Percentiles rank a stretch among this genome's conserved stretches.
Conservation (phyloP, 1,140 invertebrate genomes). For the Drosophila tropicalis region DNA sequence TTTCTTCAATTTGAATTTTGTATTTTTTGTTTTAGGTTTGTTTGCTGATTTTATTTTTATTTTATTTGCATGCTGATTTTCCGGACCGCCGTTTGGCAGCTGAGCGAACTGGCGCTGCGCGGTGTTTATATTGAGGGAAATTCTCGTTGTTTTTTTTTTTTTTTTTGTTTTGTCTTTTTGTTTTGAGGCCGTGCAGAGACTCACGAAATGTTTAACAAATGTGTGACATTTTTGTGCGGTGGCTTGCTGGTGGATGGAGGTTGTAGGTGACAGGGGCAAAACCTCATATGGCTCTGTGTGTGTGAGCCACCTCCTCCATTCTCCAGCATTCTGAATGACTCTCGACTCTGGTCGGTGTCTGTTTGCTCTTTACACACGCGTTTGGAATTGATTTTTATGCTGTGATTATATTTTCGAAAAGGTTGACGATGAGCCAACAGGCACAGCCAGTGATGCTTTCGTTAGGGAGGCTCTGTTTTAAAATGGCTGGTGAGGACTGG, state of each 20-base stretch:
- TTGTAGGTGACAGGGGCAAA: constrained; percentile 12
- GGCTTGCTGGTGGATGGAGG: constrained; percentile 37
- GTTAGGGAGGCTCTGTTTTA: constrained; percentile 11
- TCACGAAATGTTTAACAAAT: constrained; percentile 79
- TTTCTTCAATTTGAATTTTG: not conserved
- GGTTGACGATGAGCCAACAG: constrained; percentile 69
- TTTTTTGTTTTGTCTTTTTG: too few species aligned
- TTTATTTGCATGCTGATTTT: constrained; percentile 80
- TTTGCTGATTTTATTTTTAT: constrained; percentile 72
- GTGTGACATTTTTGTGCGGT: constrained; percentile 76
- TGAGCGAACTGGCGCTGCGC: constrained; percentile 33
- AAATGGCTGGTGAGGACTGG: not conserved
- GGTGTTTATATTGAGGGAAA: constrained; percentile 56
- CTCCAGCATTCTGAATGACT: constrained; percentile 8
- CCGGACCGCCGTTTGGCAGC: constrained; percentile 65
- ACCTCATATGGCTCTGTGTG: constrained; percentile 33
- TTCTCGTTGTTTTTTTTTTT: constrained; percentile 4
- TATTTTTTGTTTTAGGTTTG: constrained; percentile 41
- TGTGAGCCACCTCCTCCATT: not conserved
- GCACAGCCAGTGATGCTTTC: constrained; percentile 36
- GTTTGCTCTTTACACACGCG: constrained; percentile 77
- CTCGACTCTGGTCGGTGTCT: constrained; percentile 54
- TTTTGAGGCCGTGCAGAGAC: constrained; percentile 58
- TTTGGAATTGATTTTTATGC: constrained; percentile 82
- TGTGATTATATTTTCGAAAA: constrained; percentile 82